A percentile compares a stretch with the other conserved stretches of the same genome.
phyloP scores from a whole-genome alignment of 2,797 vertebrate genomes.

The Holocentrus rufus region DNA sequence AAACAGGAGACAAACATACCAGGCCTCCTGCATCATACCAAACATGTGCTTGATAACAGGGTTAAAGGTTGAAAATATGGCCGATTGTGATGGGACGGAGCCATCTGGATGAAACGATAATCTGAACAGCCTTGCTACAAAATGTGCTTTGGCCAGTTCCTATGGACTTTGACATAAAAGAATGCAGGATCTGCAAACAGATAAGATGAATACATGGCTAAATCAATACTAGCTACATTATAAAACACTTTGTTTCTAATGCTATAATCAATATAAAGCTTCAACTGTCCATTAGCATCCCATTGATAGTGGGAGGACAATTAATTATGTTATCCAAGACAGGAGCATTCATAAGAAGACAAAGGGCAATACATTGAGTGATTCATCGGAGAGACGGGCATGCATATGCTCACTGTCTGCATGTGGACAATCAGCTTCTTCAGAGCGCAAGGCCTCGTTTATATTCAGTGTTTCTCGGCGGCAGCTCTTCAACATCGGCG shows the following conservation, averaged over 20 bases:
- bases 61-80: constrained; percentile 64
- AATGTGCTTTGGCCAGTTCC: constrained; percentile 10
- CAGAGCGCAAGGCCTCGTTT: constrained; percentile 15
- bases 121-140: constrained; percentile 16
- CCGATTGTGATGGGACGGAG: constrained; percentile 53
- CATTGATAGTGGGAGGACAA: no score
- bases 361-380: background rate
- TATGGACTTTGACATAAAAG: constrained; percentile 1
- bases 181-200: background rate
- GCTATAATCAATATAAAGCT: background rate
- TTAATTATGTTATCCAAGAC: background rate
- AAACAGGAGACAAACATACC: constrained; percentile 31
- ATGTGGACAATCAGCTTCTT: constrained; percentile 25
- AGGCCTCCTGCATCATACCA: constrained; percentile 5
- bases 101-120: constrained; percentile 63
- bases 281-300: no score
- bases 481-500: constrained; percentile 53
- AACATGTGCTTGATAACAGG: constrained; percentile 51
- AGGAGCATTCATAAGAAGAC: background rate
- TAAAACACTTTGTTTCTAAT: background rate
- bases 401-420: constrained; percentile 20
- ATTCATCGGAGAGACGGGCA: background rate
- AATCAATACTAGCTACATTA: background rate
- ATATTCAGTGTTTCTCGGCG: constrained; percentile 1
- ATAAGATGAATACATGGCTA: constrained; percentile 1